Base-by-base conservation (phyloP, 2,797 vertebrate genomes). In the Lepilemur ruficaudatus region DNA sequence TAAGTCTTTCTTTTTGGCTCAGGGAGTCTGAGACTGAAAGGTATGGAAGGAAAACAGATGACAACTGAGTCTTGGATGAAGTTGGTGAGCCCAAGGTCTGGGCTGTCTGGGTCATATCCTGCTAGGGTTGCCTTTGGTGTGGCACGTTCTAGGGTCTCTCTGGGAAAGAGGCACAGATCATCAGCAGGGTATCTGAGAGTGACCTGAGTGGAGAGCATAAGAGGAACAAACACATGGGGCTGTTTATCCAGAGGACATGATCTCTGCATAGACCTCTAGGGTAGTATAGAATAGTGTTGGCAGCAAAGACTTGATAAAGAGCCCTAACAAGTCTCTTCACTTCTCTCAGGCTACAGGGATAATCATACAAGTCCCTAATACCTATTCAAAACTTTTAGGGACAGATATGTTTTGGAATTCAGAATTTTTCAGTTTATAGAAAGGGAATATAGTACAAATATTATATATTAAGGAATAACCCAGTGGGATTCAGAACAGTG, bases 11-110 rank as follows among this genome's bases (percentile, higher is more conserved):
- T 48, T 94, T 96, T 95, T 91, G 88, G 59, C 48, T 96, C 79
- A 65, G 69, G 86, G 76, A 90, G 20, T 86, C 43, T 75, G 73
- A 95, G 72, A 75, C 48, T 82, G 79, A 96, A 88, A 87, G 43
- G 94, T 79, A n/a, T 22, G 78, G 69, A 94, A 97, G 90, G 76
- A 79, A 92, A 93, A 81, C 41, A 84, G n/a, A 50, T 95, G 65
- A 55, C 48, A 78, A 15, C 5, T 92, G 80, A 87, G 67, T 84
- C 41, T 84, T 57, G 38, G 30, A 57, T 73, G 65, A 28, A 90
- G 32, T 30, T 67, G 78, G 67, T 90, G 69, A 94, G 83, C 63
- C 83, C 17, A 14, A 61, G 11, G 48, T 11, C 61, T 50, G 65
- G 72, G 48, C 70, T 93, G 1, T 87, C 83, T 65, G 78, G 81